phyloP scores from a whole-genome alignment of 2,113 vertebrate species.

The Delphinapterus leucas region DNA sequence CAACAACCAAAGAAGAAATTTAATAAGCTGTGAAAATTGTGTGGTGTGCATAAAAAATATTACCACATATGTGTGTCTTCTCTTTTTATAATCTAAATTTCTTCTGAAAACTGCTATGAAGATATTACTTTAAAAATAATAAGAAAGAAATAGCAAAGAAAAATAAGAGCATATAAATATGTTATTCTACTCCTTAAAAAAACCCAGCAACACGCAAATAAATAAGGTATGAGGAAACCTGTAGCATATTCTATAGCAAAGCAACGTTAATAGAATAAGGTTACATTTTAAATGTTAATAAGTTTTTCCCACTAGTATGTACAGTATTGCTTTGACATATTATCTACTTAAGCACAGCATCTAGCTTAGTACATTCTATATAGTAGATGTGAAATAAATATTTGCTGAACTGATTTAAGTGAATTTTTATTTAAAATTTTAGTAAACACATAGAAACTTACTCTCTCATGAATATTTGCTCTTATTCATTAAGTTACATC shows the following conservation, averaged over 20 bases:
- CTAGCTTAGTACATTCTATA: not conserved
- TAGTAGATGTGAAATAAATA: not conserved
- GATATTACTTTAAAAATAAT: slow-evolving; percentile 11
- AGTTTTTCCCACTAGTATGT: not conserved
- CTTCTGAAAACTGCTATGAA: not conserved
- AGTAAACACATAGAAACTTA: slow-evolving; percentile 10
- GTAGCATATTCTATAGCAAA: not conserved
- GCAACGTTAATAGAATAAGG: not conserved
- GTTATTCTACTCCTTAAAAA: not conserved
- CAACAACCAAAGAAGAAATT: slow-evolving; percentile 21
- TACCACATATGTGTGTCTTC: not conserved
- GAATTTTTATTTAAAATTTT: slow-evolving; percentile 48
- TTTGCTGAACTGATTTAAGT: slow-evolving; percentile 39
- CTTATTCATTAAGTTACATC: not conserved
- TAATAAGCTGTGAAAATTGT: not conserved
- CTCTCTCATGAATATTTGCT: not conserved
- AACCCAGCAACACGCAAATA: not conserved
- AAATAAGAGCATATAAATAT: not conserved
- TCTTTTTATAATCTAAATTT: slow-evolving; percentile 12
- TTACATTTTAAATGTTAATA: slow-evolving; percentile 19
- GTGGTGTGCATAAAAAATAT: not conserved
- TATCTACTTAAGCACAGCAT: not conserved
- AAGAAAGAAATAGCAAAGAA: slow-evolving; percentile 12
- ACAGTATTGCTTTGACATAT: not conserved
- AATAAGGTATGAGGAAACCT: not conserved